Evolutionary conservation across 2,888 invertebrate species (phyloP), one percentile per base, ranked within the genome.

Genomic region (Philonicus albiceps): DNA sequence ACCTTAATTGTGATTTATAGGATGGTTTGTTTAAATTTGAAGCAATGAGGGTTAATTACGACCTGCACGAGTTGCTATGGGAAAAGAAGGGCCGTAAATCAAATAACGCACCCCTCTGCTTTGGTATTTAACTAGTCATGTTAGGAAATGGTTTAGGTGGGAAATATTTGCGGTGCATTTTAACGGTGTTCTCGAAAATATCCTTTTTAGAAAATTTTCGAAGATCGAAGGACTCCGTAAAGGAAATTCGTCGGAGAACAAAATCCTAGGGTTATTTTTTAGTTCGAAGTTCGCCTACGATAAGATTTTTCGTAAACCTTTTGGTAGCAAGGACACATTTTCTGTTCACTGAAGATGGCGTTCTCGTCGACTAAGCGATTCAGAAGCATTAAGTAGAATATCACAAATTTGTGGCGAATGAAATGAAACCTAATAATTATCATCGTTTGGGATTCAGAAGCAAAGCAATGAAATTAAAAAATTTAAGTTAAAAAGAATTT

Each of bases 1-100:
- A 76, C 22, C 22, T 40, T 76, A 40, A 76, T 76, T 76, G 40
- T 76, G 40, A 76, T 76, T 76, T 76, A 76, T 76, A 40, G 22
- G 22, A 8, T 40, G 34, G 13, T n/a, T 76, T n/a, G 5, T 76
- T 37, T 22, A 40, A 76, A 40, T 76, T 3, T 2, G 40, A 43
- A n/a, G 31, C 76, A 43, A 76, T 22, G 22, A 76, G 76, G 76
- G 76, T 76, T 37, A 76, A 43, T 76, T 40, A 76, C 6, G 19
- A 19, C 37, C 13, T 76, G 76, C 37, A 40, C 40, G 22, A 19
- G 16, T 37, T 34, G 19, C 13, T 27, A 76, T 40, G 22, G 22
- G 76, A 40, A 76, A 76, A 13, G 0, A 75, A 7, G 76, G 76
- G 40, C 0, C 34, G 64, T 22, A 76, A 31, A 76, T 76, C 11